These are phyloP conservation scores for Mactromeris polynyma DNA, from an alignment of 2,888 invertebrate species.

Conservation along the genomic window DNA sequence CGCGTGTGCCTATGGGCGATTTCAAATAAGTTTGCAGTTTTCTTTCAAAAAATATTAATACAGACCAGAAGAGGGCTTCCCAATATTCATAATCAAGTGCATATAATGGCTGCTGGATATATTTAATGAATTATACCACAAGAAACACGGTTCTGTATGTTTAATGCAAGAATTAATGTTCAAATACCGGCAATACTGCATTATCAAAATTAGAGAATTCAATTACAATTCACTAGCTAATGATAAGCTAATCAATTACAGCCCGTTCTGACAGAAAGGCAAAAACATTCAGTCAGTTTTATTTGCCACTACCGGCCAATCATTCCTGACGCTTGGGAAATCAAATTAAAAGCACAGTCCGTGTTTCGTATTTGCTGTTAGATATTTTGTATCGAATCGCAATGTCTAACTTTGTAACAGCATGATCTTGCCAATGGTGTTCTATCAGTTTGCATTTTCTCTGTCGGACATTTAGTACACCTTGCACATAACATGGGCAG, in stretches of 20 bases:
- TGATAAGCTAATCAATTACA: conserved; percentile 23
- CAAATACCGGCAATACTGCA: conserved; percentile 4
- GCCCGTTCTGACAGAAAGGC: background rate
- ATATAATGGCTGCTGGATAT: background rate
- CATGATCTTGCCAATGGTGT: background rate
- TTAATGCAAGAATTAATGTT: background rate
- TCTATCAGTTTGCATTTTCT: background rate
- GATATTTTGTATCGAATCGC: background rate
- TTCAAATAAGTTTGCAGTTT: no score
- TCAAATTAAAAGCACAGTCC: conserved; percentile 28
- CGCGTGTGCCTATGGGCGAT: no score
- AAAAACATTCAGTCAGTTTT: conserved; percentile 14
- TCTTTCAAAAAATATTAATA: background rate
- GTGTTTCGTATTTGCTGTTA: background rate
- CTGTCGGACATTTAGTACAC: background rate
- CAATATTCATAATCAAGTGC: background rate
- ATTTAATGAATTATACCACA: background rate
- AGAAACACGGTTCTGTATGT: background rate
- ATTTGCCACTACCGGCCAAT: conserved; percentile 15
- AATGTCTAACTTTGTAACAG: background rate
- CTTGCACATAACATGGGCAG: background rate
- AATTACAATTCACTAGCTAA: conserved; percentile 20
- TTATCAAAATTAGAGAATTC: conserved; percentile 24
- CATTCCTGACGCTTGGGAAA: conserved; percentile 18
- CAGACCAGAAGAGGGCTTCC: background rate